These are phyloP conservation scores for Tiphia femorata DNA, from an alignment of 2,888 invertebrate genomes.

Conservation along the genomic window DNA sequence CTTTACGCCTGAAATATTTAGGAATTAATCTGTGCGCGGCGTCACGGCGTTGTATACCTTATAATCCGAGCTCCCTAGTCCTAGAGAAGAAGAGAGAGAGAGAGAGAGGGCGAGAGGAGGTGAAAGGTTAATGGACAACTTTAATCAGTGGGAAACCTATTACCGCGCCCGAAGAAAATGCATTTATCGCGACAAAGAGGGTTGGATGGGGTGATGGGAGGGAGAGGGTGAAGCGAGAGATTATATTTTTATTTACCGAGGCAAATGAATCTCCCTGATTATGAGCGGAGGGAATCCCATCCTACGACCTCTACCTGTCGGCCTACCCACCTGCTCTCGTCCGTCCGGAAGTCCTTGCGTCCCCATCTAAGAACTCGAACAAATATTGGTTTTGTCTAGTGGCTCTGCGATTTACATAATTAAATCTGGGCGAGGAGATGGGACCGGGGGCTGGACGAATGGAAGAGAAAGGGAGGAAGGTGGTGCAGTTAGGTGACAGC, in stretches of 20 bases:
- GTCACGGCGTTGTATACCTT: too few relatives aligned
- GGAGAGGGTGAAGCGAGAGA: conserved; percentile 26
- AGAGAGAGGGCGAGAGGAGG: conserved; percentile 23
- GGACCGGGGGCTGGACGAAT: neutral
- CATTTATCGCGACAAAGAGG: conserved; percentile 39
- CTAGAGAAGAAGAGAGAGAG: too few relatives aligned
- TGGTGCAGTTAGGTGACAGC: too few relatives aligned
- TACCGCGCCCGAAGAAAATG: conserved; percentile 31
- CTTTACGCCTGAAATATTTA: too few relatives aligned
- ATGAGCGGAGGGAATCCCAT: conserved; percentile 49
- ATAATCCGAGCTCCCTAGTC: conserved; percentile 22
- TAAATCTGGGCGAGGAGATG: conserved; percentile 51
- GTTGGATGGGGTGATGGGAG: neutral
- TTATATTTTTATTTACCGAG: conserved; percentile 58
- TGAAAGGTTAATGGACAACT: conserved; percentile 34
- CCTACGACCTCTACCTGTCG: conserved; percentile 14
- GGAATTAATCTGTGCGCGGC: too few relatives aligned
- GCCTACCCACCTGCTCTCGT: conserved; percentile 14
- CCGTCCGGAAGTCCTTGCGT: conserved; percentile 15
- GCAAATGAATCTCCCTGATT: conserved; percentile 58
- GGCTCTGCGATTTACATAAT: conserved; percentile 64
- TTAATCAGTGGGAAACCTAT: conserved; percentile 42
- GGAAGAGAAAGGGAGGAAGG: neutral
- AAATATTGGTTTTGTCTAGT: conserved; percentile 66
- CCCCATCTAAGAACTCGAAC: conserved; percentile 51